Evolutionary conservation across 1,140 invertebrate genomes (phyloP).

Genomic region (Zaprionus ornatus): DNA sequence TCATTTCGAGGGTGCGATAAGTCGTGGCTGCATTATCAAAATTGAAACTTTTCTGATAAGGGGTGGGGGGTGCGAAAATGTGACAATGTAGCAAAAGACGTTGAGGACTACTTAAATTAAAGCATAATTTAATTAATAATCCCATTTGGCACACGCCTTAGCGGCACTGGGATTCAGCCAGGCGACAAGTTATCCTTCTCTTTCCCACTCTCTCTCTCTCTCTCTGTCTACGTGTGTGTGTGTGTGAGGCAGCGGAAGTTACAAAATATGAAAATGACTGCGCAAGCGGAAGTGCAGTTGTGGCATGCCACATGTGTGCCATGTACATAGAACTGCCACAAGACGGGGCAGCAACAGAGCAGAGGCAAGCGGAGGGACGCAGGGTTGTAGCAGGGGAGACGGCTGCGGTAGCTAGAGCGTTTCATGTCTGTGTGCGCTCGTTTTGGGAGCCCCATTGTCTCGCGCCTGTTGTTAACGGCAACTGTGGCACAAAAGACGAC

Average conservation of each 20-base stretch:
- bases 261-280: conserved; percentile 81
- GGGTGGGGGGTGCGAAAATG: conserved; percentile 47
- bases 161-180: conserved; percentile 35
- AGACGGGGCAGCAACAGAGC: neutral
- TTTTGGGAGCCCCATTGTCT: conserved; percentile 60
- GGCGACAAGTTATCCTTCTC: conserved; percentile 22
- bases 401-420: neutral
- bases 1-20: conserved; percentile 49
- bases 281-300: conserved; percentile 82
- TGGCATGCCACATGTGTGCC: conserved; percentile 76
- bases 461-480: conserved; percentile 56
- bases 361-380: neutral
- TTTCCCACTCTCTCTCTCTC: neutral
- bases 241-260: conserved; percentile 62
- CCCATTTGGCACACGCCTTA: conserved; percentile 69
- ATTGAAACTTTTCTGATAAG: conserved; percentile 63
- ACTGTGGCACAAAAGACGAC: conserved; percentile 52
- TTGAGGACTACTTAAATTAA: conserved; percentile 80
- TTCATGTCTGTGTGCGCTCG: conserved; percentile 20
- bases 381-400: neutral
- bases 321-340: conserved; percentile 12
- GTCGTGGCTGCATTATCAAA: conserved; percentile 69
- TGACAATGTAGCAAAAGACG: conserved; percentile 68
- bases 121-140: conserved; percentile 83
- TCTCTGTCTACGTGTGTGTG: conserved; percentile 13